phyloP scores from a whole-genome alignment of 1,140 invertebrate genomes.

The Galleria mellonella region DNA sequence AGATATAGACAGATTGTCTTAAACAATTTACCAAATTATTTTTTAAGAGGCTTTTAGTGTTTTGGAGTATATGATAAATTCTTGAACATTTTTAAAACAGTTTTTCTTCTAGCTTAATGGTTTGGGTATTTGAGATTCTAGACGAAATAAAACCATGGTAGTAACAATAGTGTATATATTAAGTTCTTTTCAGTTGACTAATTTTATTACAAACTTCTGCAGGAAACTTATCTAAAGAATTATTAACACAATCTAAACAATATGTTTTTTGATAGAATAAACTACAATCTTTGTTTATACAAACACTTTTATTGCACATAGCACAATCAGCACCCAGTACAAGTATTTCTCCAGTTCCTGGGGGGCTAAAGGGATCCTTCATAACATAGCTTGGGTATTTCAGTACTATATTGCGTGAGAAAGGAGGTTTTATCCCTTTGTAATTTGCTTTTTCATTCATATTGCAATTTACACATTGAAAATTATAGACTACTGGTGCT shows the following conservation, averaged over 20 bases:
- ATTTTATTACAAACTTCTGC: constrained; percentile 57
- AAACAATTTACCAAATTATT: too few species aligned
- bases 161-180: background rate
- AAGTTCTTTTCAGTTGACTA: constrained; percentile 15
- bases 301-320: constrained; percentile 80
- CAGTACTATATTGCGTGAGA: constrained; percentile 78
- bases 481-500: constrained; percentile 59
- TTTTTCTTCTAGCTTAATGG: too few species aligned
- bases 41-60: too few species aligned
- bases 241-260: constrained; percentile 81
- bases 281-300: constrained; percentile 84
- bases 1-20: too few species aligned
- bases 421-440: constrained; percentile 82
- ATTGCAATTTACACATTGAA: constrained; percentile 79
- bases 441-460: constrained; percentile 83
- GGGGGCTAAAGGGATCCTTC: constrained; percentile 87
- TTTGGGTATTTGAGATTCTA: too few species aligned
- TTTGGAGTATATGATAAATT: too few species aligned
- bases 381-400: constrained; percentile 85
- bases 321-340: constrained; percentile 84
- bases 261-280: constrained; percentile 84
- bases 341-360: constrained; percentile 78
- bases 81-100: too few species aligned
- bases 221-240: constrained; percentile 79
- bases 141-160: background rate